Percentiles rank a stretch among this genome's conserved stretches.
phyloP scores from a whole-genome alignment of 1,140 invertebrate genomes.

The Bombus balteatus region DNA sequence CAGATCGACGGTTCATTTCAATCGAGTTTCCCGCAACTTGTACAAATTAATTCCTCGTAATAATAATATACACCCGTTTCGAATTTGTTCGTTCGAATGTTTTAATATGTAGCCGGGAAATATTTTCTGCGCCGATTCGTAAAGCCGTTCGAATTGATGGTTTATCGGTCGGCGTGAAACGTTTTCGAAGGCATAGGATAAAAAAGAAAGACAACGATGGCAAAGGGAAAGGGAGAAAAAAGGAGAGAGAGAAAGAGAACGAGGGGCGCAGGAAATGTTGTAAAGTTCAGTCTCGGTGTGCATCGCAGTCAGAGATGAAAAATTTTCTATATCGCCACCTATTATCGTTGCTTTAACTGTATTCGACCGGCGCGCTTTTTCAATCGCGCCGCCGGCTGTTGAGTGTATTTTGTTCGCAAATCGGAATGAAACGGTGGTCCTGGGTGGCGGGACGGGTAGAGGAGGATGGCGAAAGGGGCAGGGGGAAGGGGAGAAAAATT shows the following conservation, averaged over 20 bases:
- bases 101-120: constrained; percentile 4
- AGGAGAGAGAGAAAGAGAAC: background rate
- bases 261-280: constrained; percentile 46
- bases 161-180: constrained; percentile 34
- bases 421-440: constrained; percentile 40
- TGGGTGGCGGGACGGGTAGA: background rate
- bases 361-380: constrained; percentile 63
- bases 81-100: constrained; percentile 7
- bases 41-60: background rate
- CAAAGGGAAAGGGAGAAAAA: background rate
- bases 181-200: constrained; percentile 19
- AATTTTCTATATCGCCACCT: constrained; percentile 66
- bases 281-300: constrained; percentile 41
- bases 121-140: constrained; percentile 41
- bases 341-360: constrained; percentile 66
- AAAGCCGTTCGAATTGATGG: constrained; percentile 49
- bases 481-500: constrained; percentile 52
- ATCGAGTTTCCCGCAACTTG: too few relatives aligned
- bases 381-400: constrained; percentile 67
- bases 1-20: background rate
- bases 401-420: constrained; percentile 65
- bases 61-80: background rate
- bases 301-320: constrained; percentile 59
- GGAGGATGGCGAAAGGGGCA: too few relatives aligned
- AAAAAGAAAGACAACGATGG: background rate